A percentile compares a stretch with the other conserved stretches of the same genome.
phyloP scores from a whole-genome alignment of 2,888 invertebrate species.

The Oligia strigilis region DNA sequence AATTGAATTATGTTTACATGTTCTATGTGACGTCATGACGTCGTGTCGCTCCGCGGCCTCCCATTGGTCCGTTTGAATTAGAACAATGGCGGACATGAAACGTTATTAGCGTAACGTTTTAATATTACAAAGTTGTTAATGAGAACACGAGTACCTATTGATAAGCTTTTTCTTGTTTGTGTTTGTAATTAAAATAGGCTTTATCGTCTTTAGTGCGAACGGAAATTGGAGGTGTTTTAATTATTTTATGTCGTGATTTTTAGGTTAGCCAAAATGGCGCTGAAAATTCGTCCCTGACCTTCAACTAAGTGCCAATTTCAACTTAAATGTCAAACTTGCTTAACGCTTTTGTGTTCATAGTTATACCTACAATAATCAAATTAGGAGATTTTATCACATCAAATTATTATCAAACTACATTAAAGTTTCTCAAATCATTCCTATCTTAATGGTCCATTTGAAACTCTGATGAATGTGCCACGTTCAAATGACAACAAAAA shows the following conservation, averaged over 20 bases:
- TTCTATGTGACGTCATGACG: constrained; percentile 58
- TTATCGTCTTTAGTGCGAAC: constrained; percentile 3
- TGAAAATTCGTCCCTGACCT: constrained; percentile 14
- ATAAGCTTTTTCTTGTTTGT: constrained; percentile 59
- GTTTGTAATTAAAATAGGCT: constrained; percentile 50
- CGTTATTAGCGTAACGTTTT: constrained; percentile 60
- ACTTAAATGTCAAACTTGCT: constrained; percentile 30
- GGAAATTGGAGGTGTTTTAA: background rate
- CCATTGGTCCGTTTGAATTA: constrained; percentile 80
- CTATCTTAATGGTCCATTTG: constrained; percentile 59
- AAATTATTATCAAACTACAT: constrained; percentile 43
- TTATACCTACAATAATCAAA: constrained; percentile 46
- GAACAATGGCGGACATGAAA: constrained; percentile 81
- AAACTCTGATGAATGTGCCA: constrained; percentile 54
- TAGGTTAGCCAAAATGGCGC: background rate
- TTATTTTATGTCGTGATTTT: background rate
- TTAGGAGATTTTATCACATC: constrained; percentile 53
- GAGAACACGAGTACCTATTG: constrained; percentile 56
- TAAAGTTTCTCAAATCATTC: constrained; percentile 43
- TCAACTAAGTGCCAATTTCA: constrained; percentile 2
- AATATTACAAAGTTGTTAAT: constrained; percentile 58
- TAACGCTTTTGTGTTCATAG: constrained; percentile 21
- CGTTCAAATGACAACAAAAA: constrained; percentile 64
- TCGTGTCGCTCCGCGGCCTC: constrained; percentile 66
- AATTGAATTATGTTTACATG: constrained; percentile 89